phyloP scores from a whole-genome alignment of 2,888 invertebrate species.

The Meteorus cinctellus region DNA sequence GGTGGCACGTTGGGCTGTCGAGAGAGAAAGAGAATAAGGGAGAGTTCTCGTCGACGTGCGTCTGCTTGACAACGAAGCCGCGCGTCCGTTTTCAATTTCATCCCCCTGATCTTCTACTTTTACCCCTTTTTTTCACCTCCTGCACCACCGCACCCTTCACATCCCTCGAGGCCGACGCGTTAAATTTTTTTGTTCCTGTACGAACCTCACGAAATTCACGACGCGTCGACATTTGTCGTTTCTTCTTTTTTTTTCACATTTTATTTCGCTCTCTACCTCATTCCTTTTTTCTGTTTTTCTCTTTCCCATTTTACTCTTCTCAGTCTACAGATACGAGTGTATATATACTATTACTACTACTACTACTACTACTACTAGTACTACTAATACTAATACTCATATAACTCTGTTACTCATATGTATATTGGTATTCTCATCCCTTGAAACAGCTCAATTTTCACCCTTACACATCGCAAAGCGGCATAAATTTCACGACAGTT shows the following conservation, averaged over 20 bases:
- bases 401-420: not conserved
- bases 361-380: not conserved
- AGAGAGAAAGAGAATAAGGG: not conserved
- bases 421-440: conserved; percentile 6
- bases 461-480: not conserved
- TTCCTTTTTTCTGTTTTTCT: not conserved
- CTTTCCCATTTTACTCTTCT: not conserved
- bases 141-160: not conserved
- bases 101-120: not conserved
- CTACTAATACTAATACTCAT: not conserved
- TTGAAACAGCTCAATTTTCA: conserved; percentile 24
- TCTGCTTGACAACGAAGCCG: conserved; percentile 28
- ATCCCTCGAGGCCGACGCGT: conserved; percentile 20
- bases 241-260: conserved; percentile 15
- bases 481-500: conserved; percentile 26
- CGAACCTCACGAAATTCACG: conserved; percentile 29
- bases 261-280: not conserved
- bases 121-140: not conserved
- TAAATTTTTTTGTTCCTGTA: conserved; percentile 18
- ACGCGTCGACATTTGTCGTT: conserved; percentile 31
- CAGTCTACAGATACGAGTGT: not conserved
- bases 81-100: conserved; percentile 42
- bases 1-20: not conserved
- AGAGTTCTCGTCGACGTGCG: conserved; percentile 2
- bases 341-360: not conserved